Conservation (phyloP, 2,888 invertebrate genomes). For the Hesperia comma region DNA sequence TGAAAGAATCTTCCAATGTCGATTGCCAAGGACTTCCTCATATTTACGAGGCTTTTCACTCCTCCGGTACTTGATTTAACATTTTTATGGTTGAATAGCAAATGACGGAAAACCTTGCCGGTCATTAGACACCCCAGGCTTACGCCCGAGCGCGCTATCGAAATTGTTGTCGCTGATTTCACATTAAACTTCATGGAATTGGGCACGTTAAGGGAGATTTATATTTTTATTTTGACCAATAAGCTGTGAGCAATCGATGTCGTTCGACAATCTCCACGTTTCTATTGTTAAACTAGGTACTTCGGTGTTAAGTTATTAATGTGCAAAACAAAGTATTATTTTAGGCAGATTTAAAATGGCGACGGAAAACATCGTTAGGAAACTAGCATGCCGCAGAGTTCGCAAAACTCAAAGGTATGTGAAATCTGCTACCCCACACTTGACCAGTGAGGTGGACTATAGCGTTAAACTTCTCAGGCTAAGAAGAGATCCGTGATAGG, state of each 20-base stretch:
- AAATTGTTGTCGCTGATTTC: slow-evolving; percentile 53
- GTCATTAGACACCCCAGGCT: slow-evolving; percentile 60
- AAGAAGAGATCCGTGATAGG: too few relatives aligned
- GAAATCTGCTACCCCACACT: too few relatives aligned
- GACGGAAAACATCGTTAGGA: too few relatives aligned
- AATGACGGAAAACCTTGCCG: slow-evolving; percentile 58
- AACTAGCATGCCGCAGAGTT: too few relatives aligned
- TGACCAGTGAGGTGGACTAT: too few relatives aligned
- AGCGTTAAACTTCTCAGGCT: too few relatives aligned
- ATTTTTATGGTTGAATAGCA: slow-evolving; percentile 68
- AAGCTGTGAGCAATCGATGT: slow-evolving; percentile 18
- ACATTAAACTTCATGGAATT: slow-evolving; percentile 48
- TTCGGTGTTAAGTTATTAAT: not conserved
- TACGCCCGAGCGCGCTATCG: slow-evolving; percentile 52
- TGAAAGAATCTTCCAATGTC: slow-evolving; percentile 4
- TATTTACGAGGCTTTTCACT: slow-evolving; percentile 62
- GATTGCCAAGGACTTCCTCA: slow-evolving; percentile 44
- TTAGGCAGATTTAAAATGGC: too few relatives aligned
- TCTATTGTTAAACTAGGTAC: not conserved
- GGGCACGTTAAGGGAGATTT: slow-evolving; percentile 40
- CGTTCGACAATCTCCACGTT: too few relatives aligned
- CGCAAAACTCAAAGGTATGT: too few relatives aligned
- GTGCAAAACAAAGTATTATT: too few relatives aligned
- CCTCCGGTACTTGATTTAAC: slow-evolving; percentile 63
- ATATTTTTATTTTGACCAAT: slow-evolving; percentile 37